Evolutionary conservation across 2,888 invertebrate species (phyloP).

Genomic region (Ernsta delagoae): DNA sequence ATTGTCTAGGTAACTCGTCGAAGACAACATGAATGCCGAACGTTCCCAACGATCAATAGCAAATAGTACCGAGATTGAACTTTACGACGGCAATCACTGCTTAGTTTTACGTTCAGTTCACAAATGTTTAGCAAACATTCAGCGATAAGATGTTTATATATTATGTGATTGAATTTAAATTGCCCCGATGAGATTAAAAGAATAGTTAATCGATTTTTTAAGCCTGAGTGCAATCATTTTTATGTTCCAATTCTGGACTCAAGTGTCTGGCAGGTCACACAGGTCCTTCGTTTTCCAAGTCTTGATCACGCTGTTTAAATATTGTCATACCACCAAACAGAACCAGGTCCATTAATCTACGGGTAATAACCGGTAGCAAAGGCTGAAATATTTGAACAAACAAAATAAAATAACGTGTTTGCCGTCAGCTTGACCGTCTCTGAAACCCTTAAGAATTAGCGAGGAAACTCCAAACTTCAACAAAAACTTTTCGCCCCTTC

Average conservation of each 20-base stretch:
- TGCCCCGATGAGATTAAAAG: neutral
- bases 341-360: neutral
- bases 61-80: constrained; percentile 24
- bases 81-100: constrained; percentile 23
- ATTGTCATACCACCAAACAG: no score
- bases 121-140: neutral
- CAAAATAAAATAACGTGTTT: neutral
- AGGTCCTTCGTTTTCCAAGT: no score
- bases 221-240: no score
- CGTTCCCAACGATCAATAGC: constrained; percentile 22
- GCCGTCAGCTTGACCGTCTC: neutral
- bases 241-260: no score
- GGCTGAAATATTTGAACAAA: neutral
- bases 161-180: neutral
- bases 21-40: constrained; percentile 10
- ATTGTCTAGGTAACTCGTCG: neutral
- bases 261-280: no score
- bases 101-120: constrained; percentile 18
- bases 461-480: neutral
- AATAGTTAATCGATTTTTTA: neutral
- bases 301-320: no score
- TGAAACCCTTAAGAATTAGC: neutral
- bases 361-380: neutral
- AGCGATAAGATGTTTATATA: neutral
- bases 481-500: neutral